These are phyloP conservation scores for Gryllus bimaculatus DNA, from an alignment of 1,140 invertebrate genomes.

Conservation along the genomic window DNA sequence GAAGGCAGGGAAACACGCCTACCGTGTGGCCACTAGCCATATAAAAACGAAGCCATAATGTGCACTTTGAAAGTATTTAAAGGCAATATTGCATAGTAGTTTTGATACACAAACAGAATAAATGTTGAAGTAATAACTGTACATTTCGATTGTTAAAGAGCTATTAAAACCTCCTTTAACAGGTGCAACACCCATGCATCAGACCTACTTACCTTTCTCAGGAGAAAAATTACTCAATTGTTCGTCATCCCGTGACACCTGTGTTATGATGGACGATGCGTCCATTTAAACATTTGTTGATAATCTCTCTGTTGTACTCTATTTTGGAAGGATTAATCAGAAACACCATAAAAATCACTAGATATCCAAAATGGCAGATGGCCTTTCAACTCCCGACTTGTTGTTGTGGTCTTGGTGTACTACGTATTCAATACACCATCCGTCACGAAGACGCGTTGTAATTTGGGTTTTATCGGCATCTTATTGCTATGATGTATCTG, in stretches of 20 bases:
- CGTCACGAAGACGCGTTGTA: no score
- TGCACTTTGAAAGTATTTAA: neutral
- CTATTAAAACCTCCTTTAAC: neutral
- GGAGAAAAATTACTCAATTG: constrained; percentile 81
- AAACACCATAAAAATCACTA: constrained; percentile 25
- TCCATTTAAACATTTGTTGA: constrained; percentile 82
- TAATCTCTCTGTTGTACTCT: constrained; percentile 27
- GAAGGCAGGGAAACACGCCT: neutral
- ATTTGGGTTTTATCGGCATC: no score
- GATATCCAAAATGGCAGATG: constrained; percentile 26
- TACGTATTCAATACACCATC: neutral
- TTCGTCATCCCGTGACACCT: constrained; percentile 93
- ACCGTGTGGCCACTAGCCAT: neutral
- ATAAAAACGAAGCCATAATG: neutral
- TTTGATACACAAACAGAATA: neutral
- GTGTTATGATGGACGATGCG: constrained; percentile 95
- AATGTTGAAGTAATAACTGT: neutral
- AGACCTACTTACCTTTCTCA: constrained; percentile 73
- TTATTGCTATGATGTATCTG: no score
- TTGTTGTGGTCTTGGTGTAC: constrained; percentile 15
- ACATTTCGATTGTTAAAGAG: neutral
- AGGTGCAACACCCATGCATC: constrained; percentile 20
- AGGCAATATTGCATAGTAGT: neutral
- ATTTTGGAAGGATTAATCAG: constrained; percentile 21
- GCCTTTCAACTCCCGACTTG: constrained; percentile 20